Percentiles rank a stretch among this genome's conserved stretches.
Evolutionary conservation across 1,140 invertebrate species (phyloP).

Genomic region (Gonatopus flavifemur): DNA sequence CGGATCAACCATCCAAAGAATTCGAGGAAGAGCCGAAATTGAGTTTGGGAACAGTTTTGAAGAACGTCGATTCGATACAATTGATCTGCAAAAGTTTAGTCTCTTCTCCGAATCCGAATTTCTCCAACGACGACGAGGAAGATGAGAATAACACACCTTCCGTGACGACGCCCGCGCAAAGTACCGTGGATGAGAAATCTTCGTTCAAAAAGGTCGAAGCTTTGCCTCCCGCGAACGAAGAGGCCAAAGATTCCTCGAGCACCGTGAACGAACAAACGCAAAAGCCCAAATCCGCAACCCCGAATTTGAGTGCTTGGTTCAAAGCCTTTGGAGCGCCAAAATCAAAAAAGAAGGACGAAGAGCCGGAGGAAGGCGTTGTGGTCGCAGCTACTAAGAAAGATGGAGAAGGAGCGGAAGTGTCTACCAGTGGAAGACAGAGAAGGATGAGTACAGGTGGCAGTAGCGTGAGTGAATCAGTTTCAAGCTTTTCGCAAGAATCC

Average conservation of each 20-base stretch:
- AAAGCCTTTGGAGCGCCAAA: constrained; percentile 86
- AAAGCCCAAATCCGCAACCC: constrained; percentile 65
- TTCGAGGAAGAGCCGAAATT: constrained; percentile 71
- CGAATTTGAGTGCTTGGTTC: constrained; percentile 87
- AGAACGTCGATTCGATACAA: constrained; percentile 59
- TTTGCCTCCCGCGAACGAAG: constrained; percentile 21
- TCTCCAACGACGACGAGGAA: constrained; percentile 53
- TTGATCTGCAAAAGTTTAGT: constrained; percentile 52
- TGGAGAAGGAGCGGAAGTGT: constrained; percentile 36
- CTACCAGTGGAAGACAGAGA: constrained; percentile 40
- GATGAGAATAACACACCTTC: constrained; percentile 26
- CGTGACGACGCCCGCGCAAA: constrained; percentile 8
- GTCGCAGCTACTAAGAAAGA: constrained; percentile 39
- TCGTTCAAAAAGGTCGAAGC: constrained; percentile 13
- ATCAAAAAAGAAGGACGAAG: constrained; percentile 55
- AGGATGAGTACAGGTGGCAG: constrained; percentile 52
- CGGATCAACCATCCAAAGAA: constrained; percentile 34
- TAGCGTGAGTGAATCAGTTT: constrained; percentile 54
- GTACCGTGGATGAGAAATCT: constrained; percentile 27
- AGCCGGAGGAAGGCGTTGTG: constrained; percentile 38
- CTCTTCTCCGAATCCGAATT: constrained; percentile 48
- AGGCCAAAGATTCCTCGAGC: constrained; percentile 30
- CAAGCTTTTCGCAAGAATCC: constrained; percentile 55
- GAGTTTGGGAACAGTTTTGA: constrained; percentile 77
- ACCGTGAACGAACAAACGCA: constrained; percentile 44